These are phyloP conservation scores for Apodemia zela DNA, from an alignment of 2,888 invertebrate genomes.

Conservation along the genomic window DNA sequence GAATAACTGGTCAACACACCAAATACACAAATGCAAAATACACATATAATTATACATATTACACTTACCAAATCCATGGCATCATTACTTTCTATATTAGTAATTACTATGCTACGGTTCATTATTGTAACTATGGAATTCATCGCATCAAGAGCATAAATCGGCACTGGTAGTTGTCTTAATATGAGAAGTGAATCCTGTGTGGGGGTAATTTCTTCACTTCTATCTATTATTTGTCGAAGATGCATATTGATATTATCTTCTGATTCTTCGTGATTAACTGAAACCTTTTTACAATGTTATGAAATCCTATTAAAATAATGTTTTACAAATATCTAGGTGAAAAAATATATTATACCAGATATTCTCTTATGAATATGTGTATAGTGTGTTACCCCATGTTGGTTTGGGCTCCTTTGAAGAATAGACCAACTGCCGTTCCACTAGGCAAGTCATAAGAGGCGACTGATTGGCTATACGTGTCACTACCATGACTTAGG, in stretches of 20 bases:
- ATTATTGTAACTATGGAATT: slow-evolving; percentile 54
- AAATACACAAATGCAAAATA: too few species aligned
- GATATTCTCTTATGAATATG: too few species aligned
- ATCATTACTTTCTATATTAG: slow-evolving; percentile 43
- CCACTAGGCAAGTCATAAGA: too few species aligned
- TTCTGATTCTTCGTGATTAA: slow-evolving; percentile 46
- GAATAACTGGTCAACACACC: too few species aligned
- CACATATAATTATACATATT: neutral
- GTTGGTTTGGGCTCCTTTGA: too few species aligned
- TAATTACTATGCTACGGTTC: slow-evolving; percentile 48
- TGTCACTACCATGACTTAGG: too few species aligned
- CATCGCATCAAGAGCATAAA: slow-evolving; percentile 59
- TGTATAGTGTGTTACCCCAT: too few species aligned
- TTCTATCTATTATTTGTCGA: slow-evolving; percentile 48
- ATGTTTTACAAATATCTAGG: too few species aligned
- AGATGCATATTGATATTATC: slow-evolving; percentile 51
- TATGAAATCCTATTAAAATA: too few species aligned
- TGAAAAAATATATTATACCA: too few species aligned
- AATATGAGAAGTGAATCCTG: slow-evolving; percentile 53
- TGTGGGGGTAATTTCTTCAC: slow-evolving; percentile 26
- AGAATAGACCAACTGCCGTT: too few species aligned
- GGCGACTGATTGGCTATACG: too few species aligned
- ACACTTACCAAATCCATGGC: slow-evolving; percentile 50
- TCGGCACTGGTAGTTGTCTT: slow-evolving; percentile 61
- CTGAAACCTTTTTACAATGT: slow-evolving; percentile 39